phyloP scores from a whole-genome alignment of 2,888 invertebrate species.

The Lochmaea crataegi region DNA sequence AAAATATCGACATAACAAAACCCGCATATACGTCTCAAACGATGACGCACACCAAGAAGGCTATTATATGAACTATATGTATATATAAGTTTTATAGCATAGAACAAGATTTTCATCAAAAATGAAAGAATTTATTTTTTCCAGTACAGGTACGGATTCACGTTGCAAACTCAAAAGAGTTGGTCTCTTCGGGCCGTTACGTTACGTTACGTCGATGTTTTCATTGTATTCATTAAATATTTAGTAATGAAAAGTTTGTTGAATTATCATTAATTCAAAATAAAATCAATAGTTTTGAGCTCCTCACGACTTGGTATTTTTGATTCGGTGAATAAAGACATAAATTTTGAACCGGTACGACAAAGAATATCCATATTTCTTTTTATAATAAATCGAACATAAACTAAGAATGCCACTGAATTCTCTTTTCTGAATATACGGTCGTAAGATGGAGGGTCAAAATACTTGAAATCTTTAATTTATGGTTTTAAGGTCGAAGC shows the following conservation, averaged over 20 bases:
- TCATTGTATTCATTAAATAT: background rate
- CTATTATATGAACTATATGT: no score
- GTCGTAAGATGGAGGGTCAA: slow-evolving; percentile 21
- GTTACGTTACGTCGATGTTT: background rate
- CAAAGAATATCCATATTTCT: slow-evolving; percentile 26
- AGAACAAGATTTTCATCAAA: no score
- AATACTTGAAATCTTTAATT: slow-evolving; percentile 33
- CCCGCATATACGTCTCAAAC: no score
- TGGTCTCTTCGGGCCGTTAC: no score
- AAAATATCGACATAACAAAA: no score
- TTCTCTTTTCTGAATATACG: slow-evolving; percentile 25
- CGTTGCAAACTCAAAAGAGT: no score
- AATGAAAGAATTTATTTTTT: no score
- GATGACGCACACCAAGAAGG: no score
- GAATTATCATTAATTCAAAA: background rate
- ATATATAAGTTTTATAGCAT: no score
- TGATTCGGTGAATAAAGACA: slow-evolving; percentile 7
- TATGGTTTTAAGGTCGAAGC: slow-evolving; percentile 16
- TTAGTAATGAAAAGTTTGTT: background rate
- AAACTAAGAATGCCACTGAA: slow-evolving; percentile 30
- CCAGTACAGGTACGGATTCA: no score
- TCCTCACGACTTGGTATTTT: slow-evolving; percentile 12
- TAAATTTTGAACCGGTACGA: slow-evolving; percentile 11
- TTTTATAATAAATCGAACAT: slow-evolving; percentile 31
- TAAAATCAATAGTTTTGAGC: background rate